A percentile compares a stretch with the other conserved stretches of the same genome.
Conservation (phyloP, 2,113 vertebrate genomes). For the Notarius quadriscutis region DNA sequence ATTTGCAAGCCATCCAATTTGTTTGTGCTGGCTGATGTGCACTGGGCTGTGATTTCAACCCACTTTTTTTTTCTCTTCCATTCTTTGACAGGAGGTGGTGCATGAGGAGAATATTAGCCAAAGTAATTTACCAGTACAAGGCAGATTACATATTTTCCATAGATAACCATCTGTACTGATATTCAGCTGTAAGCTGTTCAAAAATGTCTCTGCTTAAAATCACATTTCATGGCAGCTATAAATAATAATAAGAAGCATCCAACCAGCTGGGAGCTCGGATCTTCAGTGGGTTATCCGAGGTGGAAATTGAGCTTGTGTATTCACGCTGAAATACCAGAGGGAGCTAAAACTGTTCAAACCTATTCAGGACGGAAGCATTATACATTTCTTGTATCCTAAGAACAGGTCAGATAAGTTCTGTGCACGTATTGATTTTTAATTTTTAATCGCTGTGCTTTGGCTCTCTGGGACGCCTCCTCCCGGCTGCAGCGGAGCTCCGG, state of each 20-base stretch:
- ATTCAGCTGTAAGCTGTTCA: neutral
- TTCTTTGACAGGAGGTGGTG: slow-evolving; percentile 8
- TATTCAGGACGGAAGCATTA: slow-evolving; percentile 67
- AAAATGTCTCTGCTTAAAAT: slow-evolving; percentile 20
- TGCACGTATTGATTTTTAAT: slow-evolving; percentile 71
- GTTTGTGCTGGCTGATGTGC: slow-evolving; percentile 16
- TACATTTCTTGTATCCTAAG: slow-evolving; percentile 68
- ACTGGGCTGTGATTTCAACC: slow-evolving; percentile 8
- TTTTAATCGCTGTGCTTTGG: slow-evolving; percentile 64
- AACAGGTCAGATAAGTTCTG: slow-evolving; percentile 64
- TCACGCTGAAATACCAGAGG: slow-evolving; percentile 45
- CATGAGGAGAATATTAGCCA: slow-evolving; percentile 20
- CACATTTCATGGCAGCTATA: slow-evolving; percentile 13
- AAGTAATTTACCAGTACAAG: slow-evolving; percentile 16
- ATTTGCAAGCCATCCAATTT: neutral
- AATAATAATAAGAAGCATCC: neutral
- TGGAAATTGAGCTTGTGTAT: slow-evolving; percentile 28
- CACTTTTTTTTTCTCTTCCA: neutral
- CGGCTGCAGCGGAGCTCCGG: slow-evolving; percentile 60
- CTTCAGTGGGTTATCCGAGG: slow-evolving; percentile 35
- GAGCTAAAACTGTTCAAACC: slow-evolving; percentile 62
- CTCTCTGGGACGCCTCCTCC: slow-evolving; percentile 62
- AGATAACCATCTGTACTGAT: slow-evolving; percentile 6
- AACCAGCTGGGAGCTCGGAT: slow-evolving; percentile 6
- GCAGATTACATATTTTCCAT: slow-evolving; percentile 3